A percentile compares a stretch with the other conserved stretches of the same genome.
Conservation (phyloP, 2,113 vertebrate species). For the Drymodes brunneopygia region DNA sequence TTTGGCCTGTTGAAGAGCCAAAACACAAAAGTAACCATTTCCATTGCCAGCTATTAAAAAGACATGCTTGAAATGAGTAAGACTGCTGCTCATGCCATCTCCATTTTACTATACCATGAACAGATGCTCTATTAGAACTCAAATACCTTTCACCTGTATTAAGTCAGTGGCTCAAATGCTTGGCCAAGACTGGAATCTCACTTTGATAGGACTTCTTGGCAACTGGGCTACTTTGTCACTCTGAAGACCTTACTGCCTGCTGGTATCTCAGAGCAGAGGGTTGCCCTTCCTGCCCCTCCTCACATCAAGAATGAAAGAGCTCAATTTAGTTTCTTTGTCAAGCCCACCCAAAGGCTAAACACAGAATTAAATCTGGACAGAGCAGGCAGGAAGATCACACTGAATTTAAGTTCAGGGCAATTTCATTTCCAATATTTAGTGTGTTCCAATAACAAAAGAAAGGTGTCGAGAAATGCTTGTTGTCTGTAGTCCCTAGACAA, state of each 20-base stretch:
- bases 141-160: background rate
- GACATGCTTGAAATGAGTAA: background rate
- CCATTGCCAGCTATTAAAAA: background rate
- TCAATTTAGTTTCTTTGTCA: background rate
- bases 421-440: background rate
- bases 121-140: background rate
- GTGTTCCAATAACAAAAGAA: background rate
- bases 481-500: background rate
- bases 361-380: background rate
- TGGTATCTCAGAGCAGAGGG: background rate
- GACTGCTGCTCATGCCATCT: background rate
- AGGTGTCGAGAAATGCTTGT: background rate
- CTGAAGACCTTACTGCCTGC: background rate
- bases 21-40: background rate
- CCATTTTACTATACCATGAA: background rate
- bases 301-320: background rate
- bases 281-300: background rate
- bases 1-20: background rate
- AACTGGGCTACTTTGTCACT: background rate
- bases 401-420: background rate
- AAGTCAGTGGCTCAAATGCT: background rate
- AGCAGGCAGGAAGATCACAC: background rate
- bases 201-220: background rate
- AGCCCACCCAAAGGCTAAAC: background rate
- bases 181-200: background rate